Conservation (phyloP, 1,140 invertebrate species). For the Druon quercuslanigerum region DNA sequence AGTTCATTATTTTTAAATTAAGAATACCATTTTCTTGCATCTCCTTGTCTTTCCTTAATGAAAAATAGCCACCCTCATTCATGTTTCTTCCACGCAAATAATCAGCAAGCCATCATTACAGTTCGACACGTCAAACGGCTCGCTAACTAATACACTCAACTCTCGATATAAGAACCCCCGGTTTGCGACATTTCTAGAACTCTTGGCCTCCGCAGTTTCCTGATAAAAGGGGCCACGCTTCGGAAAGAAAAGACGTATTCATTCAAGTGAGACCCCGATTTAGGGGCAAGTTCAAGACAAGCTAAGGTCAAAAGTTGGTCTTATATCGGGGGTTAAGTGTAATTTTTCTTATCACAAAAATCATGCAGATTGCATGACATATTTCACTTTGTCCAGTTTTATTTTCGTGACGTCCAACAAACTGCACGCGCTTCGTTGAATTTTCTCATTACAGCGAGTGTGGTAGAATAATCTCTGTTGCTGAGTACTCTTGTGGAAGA, state of each 20-base stretch:
- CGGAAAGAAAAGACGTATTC: too few relatives aligned
- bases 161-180: too few relatives aligned
- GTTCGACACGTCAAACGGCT: constrained; percentile 52
- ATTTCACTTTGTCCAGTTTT: constrained; percentile 29
- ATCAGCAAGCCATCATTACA: constrained; percentile 55
- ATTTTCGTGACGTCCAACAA: not conserved
- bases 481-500: not conserved
- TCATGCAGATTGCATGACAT: constrained; percentile 49
- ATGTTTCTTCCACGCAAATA: constrained; percentile 47
- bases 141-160: constrained; percentile 33
- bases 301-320: too few relatives aligned
- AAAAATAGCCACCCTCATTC: not conserved
- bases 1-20: too few relatives aligned
- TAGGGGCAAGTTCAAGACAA: too few relatives aligned
- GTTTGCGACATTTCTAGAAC: too few relatives aligned
- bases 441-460: not conserved
- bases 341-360: constrained; percentile 43
- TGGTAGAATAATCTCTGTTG: constrained; percentile 8
- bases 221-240: too few relatives aligned
- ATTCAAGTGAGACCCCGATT: too few relatives aligned
- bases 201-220: too few relatives aligned
- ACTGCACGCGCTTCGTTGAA: constrained; percentile 22
- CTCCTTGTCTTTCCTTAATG: not conserved
- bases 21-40: too few relatives aligned
- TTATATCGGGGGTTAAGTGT: too few relatives aligned